Percentiles rank a stretch among this genome's conserved stretches.
phyloP scores from a whole-genome alignment of 2,888 invertebrate species.

The Parnassius smintheus region DNA sequence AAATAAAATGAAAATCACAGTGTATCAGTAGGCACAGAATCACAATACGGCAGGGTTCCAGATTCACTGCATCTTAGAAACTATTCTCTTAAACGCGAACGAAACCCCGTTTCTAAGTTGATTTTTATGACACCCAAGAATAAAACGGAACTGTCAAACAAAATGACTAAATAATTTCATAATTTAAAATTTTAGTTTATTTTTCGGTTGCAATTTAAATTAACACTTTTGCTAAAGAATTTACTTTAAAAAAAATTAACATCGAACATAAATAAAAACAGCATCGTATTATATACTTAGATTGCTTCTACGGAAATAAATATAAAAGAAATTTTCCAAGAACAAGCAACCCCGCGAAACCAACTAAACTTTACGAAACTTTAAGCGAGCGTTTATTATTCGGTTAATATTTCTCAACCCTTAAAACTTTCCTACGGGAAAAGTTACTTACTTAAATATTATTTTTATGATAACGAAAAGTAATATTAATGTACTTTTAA shows the following conservation, averaged over 20 bases:
- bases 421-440: neutral
- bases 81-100: too few relatives aligned
- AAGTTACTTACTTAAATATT: neutral
- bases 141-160: too few relatives aligned
- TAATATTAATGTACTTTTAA: neutral
- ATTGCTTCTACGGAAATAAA: neutral
- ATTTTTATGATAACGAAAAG: neutral
- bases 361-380: constrained; percentile 17
- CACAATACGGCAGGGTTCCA: too few relatives aligned
- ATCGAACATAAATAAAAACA: neutral
- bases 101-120: too few relatives aligned
- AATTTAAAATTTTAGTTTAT: too few relatives aligned
- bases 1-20: too few relatives aligned
- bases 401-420: neutral
- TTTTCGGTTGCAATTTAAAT: too few relatives aligned
- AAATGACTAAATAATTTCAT: too few relatives aligned
- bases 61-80: too few relatives aligned
- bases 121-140: too few relatives aligned
- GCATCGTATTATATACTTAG: neutral
- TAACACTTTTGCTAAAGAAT: neutral
- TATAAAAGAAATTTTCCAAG: constrained; percentile 1
- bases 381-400: constrained; percentile 10
- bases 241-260: neutral
- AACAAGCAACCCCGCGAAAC: constrained; percentile 11
- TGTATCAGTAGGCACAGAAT: too few relatives aligned